phyloP scores from a whole-genome alignment of 2,113 vertebrate species.

The Corydoras sp. region DNA sequence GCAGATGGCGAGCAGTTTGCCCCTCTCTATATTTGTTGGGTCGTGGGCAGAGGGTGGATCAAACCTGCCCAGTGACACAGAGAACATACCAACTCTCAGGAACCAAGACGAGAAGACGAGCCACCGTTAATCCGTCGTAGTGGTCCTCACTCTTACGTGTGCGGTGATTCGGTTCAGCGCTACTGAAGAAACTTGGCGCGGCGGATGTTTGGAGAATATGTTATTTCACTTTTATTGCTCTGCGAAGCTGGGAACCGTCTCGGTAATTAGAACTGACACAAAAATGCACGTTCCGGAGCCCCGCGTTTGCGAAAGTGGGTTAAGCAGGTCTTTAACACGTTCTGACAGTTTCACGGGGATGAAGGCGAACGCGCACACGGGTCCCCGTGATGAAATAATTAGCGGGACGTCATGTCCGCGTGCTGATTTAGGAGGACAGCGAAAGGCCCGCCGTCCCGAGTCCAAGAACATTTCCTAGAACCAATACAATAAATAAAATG shows the following conservation, averaged over 20 bases:
- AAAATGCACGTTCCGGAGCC: neutral
- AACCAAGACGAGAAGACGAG: too few relatives aligned
- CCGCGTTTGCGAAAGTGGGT: neutral
- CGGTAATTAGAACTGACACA: neutral
- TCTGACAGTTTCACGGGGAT: neutral
- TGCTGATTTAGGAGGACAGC: neutral
- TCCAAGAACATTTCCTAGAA: too few relatives aligned
- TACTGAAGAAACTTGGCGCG: neutral
- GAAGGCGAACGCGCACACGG: neutral
- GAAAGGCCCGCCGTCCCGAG: neutral
- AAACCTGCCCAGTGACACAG: too few relatives aligned
- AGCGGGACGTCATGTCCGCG: neutral
- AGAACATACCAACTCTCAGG: too few relatives aligned
- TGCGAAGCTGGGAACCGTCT: neutral
- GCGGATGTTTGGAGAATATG: neutral
- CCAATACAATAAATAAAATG: too few relatives aligned
- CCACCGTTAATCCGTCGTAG: too few relatives aligned
- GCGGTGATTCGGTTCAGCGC: neutral
- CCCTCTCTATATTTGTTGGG: too few relatives aligned
- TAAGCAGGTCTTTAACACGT: neutral
- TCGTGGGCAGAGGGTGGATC: too few relatives aligned
- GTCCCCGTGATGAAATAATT: neutral
- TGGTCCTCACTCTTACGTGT: neutral
- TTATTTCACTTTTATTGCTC: conserved; percentile 9
- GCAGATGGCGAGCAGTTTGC: too few relatives aligned